Conservation (phyloP, 2,888 invertebrate genomes). For the Ischnus inquisitorius region DNA sequence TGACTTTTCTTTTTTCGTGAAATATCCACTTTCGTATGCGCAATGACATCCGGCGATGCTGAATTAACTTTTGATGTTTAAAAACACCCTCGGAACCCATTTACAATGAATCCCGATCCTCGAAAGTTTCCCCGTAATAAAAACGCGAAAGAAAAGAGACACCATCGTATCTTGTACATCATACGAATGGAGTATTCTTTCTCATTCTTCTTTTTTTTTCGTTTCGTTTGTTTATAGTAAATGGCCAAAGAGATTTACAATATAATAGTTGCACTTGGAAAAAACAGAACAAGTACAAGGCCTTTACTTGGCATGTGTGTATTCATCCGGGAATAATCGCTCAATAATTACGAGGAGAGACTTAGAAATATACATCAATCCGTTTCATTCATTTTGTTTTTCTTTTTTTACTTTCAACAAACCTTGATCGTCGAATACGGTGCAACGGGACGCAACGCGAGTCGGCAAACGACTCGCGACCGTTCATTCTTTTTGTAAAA, state of each 20-base stretch:
- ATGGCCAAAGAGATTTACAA: conserved; percentile 38
- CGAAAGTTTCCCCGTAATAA: conserved; percentile 35
- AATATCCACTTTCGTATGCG: conserved; percentile 69
- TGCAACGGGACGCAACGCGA: conserved; percentile 14
- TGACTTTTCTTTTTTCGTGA: conserved; percentile 37
- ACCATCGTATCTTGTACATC: conserved; percentile 49
- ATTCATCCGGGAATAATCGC: conserved; percentile 47
- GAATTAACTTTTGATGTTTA: conserved; percentile 55
- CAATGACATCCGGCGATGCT: conserved; percentile 68
- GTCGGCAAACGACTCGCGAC: conserved; percentile 5
- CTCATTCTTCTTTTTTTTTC: not conserved
- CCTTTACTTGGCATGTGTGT: conserved; percentile 52
- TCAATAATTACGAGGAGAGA: conserved; percentile 52
- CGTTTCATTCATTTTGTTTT: conserved; percentile 28
- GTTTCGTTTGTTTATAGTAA: conserved; percentile 12
- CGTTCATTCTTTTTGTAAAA: conserved; percentile 8
- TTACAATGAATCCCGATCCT: conserved; percentile 52
- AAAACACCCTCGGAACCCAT: conserved; percentile 53
- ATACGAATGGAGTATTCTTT: conserved; percentile 50
- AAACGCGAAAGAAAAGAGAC: conserved; percentile 33
- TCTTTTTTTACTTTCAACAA: conserved; percentile 46
- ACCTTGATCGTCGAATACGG: conserved; percentile 33
- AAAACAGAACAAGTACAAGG: conserved; percentile 59
- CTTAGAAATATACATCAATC: conserved; percentile 45
- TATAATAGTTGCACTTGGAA: conserved; percentile 44